Percentiles rank a stretch among this genome's conserved stretches.
phyloP scores from a whole-genome alignment of 2,797 vertebrate species.

The Sebastolobus altivelis region DNA sequence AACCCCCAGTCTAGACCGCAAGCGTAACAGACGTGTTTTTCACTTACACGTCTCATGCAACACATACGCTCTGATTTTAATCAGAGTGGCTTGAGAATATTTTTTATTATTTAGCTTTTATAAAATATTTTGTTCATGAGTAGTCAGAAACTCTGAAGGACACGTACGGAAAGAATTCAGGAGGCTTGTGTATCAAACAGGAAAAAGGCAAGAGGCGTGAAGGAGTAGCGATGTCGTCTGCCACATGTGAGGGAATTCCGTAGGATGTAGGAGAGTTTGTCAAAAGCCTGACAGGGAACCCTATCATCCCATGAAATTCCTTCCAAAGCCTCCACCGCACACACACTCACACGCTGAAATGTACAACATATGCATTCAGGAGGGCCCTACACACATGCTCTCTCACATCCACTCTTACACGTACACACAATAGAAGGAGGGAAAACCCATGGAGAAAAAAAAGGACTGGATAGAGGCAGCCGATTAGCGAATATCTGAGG shows the following conservation, averaged over 20 bases:
- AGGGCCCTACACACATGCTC: slow-evolving; percentile 9
- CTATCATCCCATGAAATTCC: slow-evolving; percentile 72
- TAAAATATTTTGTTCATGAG: not conserved
- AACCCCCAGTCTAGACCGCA: not conserved
- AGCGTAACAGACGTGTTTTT: not conserved
- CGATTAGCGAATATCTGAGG: slow-evolving; percentile 59
- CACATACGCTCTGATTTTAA: not conserved
- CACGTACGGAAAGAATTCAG: slow-evolving; percentile 7
- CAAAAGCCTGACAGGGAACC: slow-evolving; percentile 76
- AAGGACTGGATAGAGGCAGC: slow-evolving; percentile 32
- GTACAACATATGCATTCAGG: slow-evolving; percentile 31
- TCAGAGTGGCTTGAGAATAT: not conserved
- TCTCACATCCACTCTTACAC: not conserved
- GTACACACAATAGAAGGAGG: slow-evolving; percentile 23
- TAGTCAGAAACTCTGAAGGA: not conserved
- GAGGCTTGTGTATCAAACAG: not conserved
- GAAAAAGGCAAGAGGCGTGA: slow-evolving; percentile 21
- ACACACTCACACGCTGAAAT: slow-evolving; percentile 37
- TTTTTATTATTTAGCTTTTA: not conserved
- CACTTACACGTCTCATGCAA: not conserved
- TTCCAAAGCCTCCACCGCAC: slow-evolving; percentile 62
- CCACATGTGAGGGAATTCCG: slow-evolving; percentile 70
- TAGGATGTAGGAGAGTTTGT: slow-evolving; percentile 64
- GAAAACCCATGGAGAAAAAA: slow-evolving; percentile 50
- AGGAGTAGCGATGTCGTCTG: slow-evolving; percentile 9